Evolutionary conservation across 2,888 invertebrate species (phyloP), one percentile per base, ranked within the genome.

Genomic region (Sphaerophoria taeniata): DNA sequence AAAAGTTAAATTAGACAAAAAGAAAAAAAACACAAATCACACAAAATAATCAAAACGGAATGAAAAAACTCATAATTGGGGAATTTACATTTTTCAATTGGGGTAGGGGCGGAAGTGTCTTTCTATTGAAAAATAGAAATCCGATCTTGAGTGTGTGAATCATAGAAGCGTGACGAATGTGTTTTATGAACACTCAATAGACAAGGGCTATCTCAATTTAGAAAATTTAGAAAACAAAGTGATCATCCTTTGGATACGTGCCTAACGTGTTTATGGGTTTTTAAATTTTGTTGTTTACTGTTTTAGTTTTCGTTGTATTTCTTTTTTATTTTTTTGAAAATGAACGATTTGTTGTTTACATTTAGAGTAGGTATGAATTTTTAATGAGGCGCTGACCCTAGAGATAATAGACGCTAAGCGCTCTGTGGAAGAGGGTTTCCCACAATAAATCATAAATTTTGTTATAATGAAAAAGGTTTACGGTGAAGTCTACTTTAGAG

Each of bases 41-140:
- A 45, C 43, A 63, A 58, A 75, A 73, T 69, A 83, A 83, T 74
- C 83, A 77, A 83, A 77, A 72, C 76, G 73, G 49, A 9, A 63
- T n/a, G n/a, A 55, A 55, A 61, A 6, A 45, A 49, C 14, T 12
- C 70, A 84, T 79, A 84, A 84, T 84, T 81, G 72, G 70, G 58
- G 58, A 6, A 65, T 74, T 74, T 53, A 51, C 39, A 31, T 67
- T 53, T 67, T 47, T 47, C 1, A 33, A 7, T 65, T 51, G 14
- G 45, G 34, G 60, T 16, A 4, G 6, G 79, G 61, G 72, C 71
- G 79, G 71, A 72, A 61, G 67, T 75, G 9, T 24, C 1, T 24
- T 24, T 24, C 24, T 24, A 24, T 24, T 24, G 24, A 36, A 61
- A 72, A 84, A 80, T 80, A 84, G 84, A 84, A 84, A 79, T 82